Base-by-base conservation (phyloP, 2,797 vertebrate species). In the Pygocentrus nattereri region DNA sequence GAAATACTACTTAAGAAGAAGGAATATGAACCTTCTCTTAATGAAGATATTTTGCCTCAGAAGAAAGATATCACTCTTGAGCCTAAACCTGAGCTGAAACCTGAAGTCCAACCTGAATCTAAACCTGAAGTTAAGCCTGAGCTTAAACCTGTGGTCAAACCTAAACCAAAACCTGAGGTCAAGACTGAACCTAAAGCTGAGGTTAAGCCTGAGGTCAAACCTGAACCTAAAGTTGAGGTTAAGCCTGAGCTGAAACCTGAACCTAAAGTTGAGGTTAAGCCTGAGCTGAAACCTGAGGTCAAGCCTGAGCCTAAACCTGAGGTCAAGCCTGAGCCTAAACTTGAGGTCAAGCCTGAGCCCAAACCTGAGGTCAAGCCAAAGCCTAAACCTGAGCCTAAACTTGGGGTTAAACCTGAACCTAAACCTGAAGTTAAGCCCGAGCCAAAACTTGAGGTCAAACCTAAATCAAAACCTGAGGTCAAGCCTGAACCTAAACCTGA, bases 201-300 rank as follows among this genome's bases (percentile, higher is more conserved):
- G 2, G 12, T 56, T 2, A 80, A 56, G 12, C 47, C 71, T 2
- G 71, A 44, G 7, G 70, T 61, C 15, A 65, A 64, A 67, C 21
- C 61, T 74, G 69, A 67, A 23, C 1, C 49, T 15, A 68, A 74
- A 8, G 59, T 58, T 15, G 25, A 52, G 76, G 87, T 88, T 85
- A 90, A 91, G 85, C 85, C 88, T 67, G 88, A 83, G 83, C 85
- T 88, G 86, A 41, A 41, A 18, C 58, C 85, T 71, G 92, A 94
- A 84, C 78, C 87, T 78, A 90, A 86, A 85, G 87, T 92, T 84
- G 65, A 65, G 72, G 79, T 84, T 10, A 87, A 90, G 74, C 27
- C 75, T 5, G 80, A 68, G 82, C 79, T 86, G 16, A 82, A 85
- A 56, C 49, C 77, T 8, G 85, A 75, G 30, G n/a, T 30, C n/a